These are phyloP conservation scores for Triplophysa bombifrons DNA, from an alignment of 2,797 vertebrate species.

Conservation along the genomic window DNA sequence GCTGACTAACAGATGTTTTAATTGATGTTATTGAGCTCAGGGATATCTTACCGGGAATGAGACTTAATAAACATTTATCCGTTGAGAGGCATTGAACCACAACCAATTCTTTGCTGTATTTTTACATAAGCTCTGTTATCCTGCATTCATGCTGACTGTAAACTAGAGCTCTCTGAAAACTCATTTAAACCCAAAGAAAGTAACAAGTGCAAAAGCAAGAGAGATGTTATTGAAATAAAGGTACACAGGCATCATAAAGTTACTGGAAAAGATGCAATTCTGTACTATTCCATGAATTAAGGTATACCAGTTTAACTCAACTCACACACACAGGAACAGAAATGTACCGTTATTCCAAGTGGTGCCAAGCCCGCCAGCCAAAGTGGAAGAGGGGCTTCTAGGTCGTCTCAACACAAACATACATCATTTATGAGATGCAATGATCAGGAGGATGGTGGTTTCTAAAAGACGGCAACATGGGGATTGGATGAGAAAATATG, in stretches of 20 bases:
- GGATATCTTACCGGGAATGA: not conserved
- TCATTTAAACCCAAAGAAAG: slow-evolving; percentile 6
- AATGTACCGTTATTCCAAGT: slow-evolving; percentile 6
- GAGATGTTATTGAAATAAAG: not conserved
- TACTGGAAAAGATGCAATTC: not conserved
- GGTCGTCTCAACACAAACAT: not conserved
- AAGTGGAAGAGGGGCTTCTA: slow-evolving; percentile 22
- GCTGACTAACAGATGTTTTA: not conserved
- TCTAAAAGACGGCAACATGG: slow-evolving; percentile 27
- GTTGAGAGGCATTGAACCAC: not conserved
- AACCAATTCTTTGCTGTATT: not conserved
- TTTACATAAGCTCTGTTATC: not conserved
- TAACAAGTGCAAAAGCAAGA: not conserved
- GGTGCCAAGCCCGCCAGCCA: not conserved
- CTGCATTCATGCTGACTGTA: slow-evolving; percentile 2
- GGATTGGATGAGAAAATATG: slow-evolving; percentile 4
- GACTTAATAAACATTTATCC: slow-evolving; percentile 8
- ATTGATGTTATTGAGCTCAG: not conserved
- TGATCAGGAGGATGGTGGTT: slow-evolving; percentile 15
- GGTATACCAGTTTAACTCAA: not conserved
- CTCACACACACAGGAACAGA: slow-evolving; percentile 20
- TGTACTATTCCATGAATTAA: slow-evolving; percentile 1
- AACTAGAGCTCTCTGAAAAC: not conserved
- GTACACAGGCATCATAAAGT: not conserved
- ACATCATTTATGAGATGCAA: slow-evolving; percentile 40